phyloP scores from a whole-genome alignment of 2,113 vertebrate genomes.

The Gavia stellata region DNA sequence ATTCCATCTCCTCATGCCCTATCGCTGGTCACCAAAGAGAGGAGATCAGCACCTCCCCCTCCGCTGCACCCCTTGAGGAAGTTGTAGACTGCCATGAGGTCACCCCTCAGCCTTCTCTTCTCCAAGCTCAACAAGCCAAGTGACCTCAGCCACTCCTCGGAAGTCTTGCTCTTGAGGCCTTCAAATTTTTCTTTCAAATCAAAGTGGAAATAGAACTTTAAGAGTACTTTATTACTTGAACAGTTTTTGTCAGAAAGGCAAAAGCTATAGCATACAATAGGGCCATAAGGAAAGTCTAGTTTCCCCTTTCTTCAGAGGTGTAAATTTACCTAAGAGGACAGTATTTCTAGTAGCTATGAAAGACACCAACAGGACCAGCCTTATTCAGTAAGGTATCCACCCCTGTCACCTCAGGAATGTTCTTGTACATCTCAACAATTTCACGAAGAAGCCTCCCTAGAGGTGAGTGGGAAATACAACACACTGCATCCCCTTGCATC shows the following conservation, averaged over 20 bases:
- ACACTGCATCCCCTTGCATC: not conserved
- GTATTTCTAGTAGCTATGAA: not conserved
- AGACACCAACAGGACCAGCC: not conserved
- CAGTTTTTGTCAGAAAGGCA: not conserved
- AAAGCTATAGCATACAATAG: not conserved
- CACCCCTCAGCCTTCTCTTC: not conserved
- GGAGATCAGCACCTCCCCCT: not conserved
- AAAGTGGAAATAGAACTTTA: not conserved
- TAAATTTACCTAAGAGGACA: not conserved
- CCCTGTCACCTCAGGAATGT: not conserved
- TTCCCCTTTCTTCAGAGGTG: not conserved
- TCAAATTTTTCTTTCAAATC: not conserved
- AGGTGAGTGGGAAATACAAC: not conserved
- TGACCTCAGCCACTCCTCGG: rapidly evolving
- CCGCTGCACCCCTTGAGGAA: rapidly evolving
- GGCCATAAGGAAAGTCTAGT: not conserved
- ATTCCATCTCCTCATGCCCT: not conserved
- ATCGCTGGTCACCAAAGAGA: not conserved
- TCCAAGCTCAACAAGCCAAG: not conserved
- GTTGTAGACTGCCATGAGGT: rapidly evolving
- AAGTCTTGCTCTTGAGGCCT: rapidly evolving
- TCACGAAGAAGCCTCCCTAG: not conserved
- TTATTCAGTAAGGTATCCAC: not conserved
- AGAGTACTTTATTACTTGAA: not conserved
- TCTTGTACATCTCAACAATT: not conserved